phyloP scores from a whole-genome alignment of 2,113 vertebrate genomes.

The Oncorhynchus kisutch region DNA sequence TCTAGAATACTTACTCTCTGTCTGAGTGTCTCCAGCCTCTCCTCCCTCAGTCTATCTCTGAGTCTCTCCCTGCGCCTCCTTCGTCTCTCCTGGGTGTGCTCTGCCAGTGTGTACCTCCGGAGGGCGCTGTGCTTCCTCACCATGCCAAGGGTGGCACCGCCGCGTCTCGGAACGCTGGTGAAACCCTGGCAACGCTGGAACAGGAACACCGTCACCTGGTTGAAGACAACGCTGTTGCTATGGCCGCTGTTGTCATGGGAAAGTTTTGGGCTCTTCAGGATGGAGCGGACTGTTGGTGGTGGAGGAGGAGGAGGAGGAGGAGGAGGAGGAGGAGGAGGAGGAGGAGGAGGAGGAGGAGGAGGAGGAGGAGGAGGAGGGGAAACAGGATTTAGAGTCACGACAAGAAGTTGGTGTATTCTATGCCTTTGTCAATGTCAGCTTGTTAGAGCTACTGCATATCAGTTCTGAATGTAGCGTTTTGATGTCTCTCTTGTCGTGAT shows the following conservation, averaged over 20 bases:
- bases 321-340: not conserved
- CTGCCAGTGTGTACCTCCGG: conserved; percentile 79
- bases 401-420: not conserved
- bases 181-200: conserved; percentile 93
- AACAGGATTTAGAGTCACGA: conserved; percentile 1
- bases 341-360: not conserved
- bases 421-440: not conserved
- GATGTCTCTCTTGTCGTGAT: not conserved
- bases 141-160: conserved; percentile 91
- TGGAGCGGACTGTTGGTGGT: conserved; percentile 78
- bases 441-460: not conserved
- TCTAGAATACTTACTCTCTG: conserved; percentile 71
- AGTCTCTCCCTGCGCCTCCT: conserved; percentile 72
- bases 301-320: not conserved
- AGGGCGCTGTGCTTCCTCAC: conserved; percentile 75
- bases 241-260: conserved; percentile 37
- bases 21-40: conserved; percentile 74
- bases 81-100: conserved; percentile 79
- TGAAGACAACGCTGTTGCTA: conserved; percentile 76
- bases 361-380: not conserved
- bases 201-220: conserved; percentile 84
- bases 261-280: conserved; percentile 80
- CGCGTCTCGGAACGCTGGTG: conserved; percentile 86
- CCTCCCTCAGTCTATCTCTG: conserved; percentile 74
- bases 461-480: not conserved